Evolutionary conservation across 1,140 invertebrate species (phyloP), one percentile per base, ranked within the genome.

Genomic region (Chironomus tepperi): DNA sequence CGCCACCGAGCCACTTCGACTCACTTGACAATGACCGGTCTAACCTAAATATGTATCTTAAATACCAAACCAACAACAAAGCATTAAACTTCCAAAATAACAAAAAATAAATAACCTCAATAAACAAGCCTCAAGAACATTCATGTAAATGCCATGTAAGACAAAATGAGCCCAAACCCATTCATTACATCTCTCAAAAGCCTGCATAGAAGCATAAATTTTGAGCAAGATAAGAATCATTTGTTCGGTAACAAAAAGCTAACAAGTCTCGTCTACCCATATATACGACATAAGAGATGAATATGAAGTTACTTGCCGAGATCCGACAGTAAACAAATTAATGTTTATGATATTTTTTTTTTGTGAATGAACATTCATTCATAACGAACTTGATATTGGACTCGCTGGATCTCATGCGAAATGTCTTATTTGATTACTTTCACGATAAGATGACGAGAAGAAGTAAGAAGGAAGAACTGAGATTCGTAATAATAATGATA

Each of bases 311-410:
- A 34, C 24, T 34, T 34, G 24, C 24, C 24, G 24, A 34, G 24
- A 34, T 34, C 24, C 24, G 47, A n/a, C 47, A 12, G 47, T 57
- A 57, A 57, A 57, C 47, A 57, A 57, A 57, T 57, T 57, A 57
- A 57, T 57, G 47, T 57, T 57, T 57, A 57, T 57, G 47, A 57
- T 57, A 57, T n/a, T 57, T 57, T 57, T n/a, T 57, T n/a, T 15
- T 57, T 34, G 24, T n/a, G n/a, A n/a, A n/a, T n/a, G n/a, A n/a
- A n/a, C 47, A 57, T 57, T 57, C 47, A 57, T 57, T 15, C 47
- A 57, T 57, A 34, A 34, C 24, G 24, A 34, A 34, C 47, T 15
- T 57, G 9, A 12, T 57, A 12, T 57, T 15, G 43, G 8, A 10
- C 43, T 57, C n/a, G 47, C 47, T 57, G 9, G 5, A 34, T 57